Evolutionary conservation across 2,113 vertebrate genomes (phyloP).

Genomic region (Thunnus maccoyii): DNA sequence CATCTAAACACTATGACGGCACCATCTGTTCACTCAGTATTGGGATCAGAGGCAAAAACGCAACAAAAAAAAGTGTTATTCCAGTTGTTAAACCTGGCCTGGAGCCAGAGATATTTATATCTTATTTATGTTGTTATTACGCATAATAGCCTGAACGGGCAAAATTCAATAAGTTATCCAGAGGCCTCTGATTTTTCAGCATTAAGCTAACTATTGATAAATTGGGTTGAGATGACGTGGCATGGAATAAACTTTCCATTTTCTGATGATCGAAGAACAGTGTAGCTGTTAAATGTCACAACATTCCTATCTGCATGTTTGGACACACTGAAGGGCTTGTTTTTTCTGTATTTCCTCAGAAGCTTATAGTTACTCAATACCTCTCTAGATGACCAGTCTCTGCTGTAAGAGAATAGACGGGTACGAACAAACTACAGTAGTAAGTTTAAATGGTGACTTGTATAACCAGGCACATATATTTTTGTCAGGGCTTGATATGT

Average conservation of each 20-base stretch:
- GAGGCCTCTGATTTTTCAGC: conserved; percentile 29
- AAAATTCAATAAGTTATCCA: conserved; percentile 24
- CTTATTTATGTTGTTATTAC: conserved; percentile 63
- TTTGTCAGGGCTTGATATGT: conserved; percentile 19
- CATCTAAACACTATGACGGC: neutral
- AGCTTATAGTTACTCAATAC: conserved; percentile 55
- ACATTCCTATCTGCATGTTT: conserved; percentile 72
- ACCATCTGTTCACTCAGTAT: neutral
- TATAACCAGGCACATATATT: conserved; percentile 23
- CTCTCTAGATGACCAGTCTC: conserved; percentile 53
- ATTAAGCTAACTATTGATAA: conserved; percentile 17
- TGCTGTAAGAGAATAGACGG: conserved; percentile 41
- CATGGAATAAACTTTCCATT: conserved; percentile 17
- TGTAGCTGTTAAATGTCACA: conserved; percentile 36
- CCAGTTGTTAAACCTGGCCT: conserved; percentile 57
- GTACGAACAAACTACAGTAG: conserved; percentile 24
- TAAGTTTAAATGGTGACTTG: conserved; percentile 16
- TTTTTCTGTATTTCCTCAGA: conserved; percentile 47
- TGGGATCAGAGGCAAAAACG: conserved; percentile 18
- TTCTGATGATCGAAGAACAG: conserved; percentile 34
- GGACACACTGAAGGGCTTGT: conserved; percentile 69
- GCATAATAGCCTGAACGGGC: conserved; percentile 1
- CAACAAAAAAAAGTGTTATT: conserved; percentile 12
- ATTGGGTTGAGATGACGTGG: conserved; percentile 8
- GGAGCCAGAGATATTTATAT: conserved; percentile 72